Evolutionary conservation across 2,113 vertebrate genomes (phyloP), one percentile per base, ranked within the genome.

Genomic region (Turdus rufiventris): DNA sequence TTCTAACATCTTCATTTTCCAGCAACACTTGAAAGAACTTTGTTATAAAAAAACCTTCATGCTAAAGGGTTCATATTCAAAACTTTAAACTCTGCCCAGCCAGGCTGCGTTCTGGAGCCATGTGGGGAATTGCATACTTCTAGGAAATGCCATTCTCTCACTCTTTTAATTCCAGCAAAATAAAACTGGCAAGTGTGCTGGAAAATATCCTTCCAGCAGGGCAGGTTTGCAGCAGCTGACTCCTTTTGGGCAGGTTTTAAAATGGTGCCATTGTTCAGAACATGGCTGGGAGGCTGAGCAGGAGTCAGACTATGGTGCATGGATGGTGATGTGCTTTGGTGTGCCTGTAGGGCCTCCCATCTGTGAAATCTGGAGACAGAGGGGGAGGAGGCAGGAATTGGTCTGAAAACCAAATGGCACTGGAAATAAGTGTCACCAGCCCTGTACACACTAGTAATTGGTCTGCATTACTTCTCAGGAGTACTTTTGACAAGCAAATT

Each of bases 301-400:
- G 60, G 51, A 80, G 60, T 26, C 38, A 80, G 48, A 9, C 25
- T 68, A 23, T 47, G 51, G 12, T 33, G 24, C 5, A 0, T 10
- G 53, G 62, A 14, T 50, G 67, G 13, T 31, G 57, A 14, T 20
- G 29, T 19, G 38, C 1, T 0, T 67, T 20, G 3, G 5, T 58
- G 8, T 43, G n/a, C 6, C 40, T 66, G 14, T 12, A n/a, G 26
- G 40, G 43, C 40, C 18, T n/a, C 53, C 16, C 1, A 0, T n/a
- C 65, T 43, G 14, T 66, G 73, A 58, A 77, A 53, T n/a, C 48
- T 57, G 9, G 2, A 4, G 1, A 4, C 1, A 14, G 17, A 6
- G 3, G 8, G 21, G 16, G 14, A 31, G 7, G 9, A 14, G 7
- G 48, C 9, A 50, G 14, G 20, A 24, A 24, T 18, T 79, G 12